Conservation (phyloP, 1,140 invertebrate species). For the Pteromalus puparum region DNA sequence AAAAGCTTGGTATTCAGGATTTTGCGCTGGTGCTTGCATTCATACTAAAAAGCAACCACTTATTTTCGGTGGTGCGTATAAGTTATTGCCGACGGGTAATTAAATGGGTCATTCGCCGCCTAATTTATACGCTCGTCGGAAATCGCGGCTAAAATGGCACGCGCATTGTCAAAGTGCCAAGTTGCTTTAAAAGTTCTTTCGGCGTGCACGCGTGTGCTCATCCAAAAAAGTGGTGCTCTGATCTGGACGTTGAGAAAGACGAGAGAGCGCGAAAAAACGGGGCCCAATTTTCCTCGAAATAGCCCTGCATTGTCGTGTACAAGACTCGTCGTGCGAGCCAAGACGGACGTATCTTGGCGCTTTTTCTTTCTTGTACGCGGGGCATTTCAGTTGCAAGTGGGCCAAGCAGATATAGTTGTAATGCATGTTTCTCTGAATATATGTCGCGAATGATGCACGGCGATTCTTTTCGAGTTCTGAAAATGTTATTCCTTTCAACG, state of each 20-base stretch:
- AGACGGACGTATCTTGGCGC: neutral
- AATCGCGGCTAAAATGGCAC: slow-evolving; percentile 5
- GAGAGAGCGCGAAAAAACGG: slow-evolving; percentile 15
- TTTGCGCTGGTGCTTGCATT: too few species aligned
- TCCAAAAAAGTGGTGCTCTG: neutral
- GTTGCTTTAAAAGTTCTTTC: slow-evolving; percentile 2
- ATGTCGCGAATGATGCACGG: too few species aligned
- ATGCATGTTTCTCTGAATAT: too few species aligned
- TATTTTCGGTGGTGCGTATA: neutral
- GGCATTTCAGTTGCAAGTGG: too few species aligned
- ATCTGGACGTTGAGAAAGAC: neutral
- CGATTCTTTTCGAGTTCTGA: too few species aligned
- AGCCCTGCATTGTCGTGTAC: neutral
- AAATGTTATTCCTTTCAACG: too few species aligned
- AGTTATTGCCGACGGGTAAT: slow-evolving; percentile 45
- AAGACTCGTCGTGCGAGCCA: neutral
- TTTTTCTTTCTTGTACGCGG: too few species aligned
- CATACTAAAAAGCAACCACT: neutral
- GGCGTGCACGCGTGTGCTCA: neutral
- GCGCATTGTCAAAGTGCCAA: slow-evolving; percentile 43
- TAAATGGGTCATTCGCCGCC: slow-evolving; percentile 41
- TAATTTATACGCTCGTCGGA: slow-evolving; percentile 36
- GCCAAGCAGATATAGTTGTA: too few species aligned
- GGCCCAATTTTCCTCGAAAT: slow-evolving; percentile 11
- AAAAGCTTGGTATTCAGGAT: too few species aligned